Evolutionary conservation across 1,140 invertebrate genomes (phyloP).

Genomic region (Heliconius melpomene): DNA sequence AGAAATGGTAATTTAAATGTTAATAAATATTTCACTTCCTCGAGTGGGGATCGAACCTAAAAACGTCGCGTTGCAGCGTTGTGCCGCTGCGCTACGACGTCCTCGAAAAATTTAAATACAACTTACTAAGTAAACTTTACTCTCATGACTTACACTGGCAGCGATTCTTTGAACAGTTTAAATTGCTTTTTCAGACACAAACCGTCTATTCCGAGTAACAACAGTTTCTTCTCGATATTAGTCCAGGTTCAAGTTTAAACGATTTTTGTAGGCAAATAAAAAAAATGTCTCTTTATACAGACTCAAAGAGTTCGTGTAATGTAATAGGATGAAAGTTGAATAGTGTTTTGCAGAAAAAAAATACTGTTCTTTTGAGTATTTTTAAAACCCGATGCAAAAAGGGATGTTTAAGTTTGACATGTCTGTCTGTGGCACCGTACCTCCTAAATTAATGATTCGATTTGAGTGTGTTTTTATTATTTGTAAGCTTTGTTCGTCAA

Average conservation of each 20-base stretch:
- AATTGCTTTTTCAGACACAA: constrained; percentile 75
- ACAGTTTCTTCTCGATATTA: constrained; percentile 66
- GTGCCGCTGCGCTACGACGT: no score
- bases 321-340: constrained; percentile 6
- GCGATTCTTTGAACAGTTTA: constrained; percentile 62
- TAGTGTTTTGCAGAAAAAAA: neutral
- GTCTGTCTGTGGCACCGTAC: no score
- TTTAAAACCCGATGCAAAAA: no score
- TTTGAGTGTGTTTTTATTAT: no score
- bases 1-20: no score
- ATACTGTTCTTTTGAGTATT: neutral
- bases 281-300: constrained; percentile 41
- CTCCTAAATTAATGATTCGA: no score
- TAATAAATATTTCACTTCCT: no score
- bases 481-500: no score
- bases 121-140: constrained; percentile 1
- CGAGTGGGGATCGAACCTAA: no score
- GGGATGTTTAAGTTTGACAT: no score
- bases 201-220: constrained; percentile 64
- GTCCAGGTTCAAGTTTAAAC: constrained; percentile 65
- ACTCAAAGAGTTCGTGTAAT: constrained; percentile 28
- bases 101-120: neutral
- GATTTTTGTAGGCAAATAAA: constrained; percentile 52
- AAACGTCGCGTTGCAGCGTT: no score
- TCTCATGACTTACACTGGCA: constrained; percentile 43